Base-by-base conservation (phyloP, 2,113 vertebrate genomes). In the Amazona guildingii region DNA sequence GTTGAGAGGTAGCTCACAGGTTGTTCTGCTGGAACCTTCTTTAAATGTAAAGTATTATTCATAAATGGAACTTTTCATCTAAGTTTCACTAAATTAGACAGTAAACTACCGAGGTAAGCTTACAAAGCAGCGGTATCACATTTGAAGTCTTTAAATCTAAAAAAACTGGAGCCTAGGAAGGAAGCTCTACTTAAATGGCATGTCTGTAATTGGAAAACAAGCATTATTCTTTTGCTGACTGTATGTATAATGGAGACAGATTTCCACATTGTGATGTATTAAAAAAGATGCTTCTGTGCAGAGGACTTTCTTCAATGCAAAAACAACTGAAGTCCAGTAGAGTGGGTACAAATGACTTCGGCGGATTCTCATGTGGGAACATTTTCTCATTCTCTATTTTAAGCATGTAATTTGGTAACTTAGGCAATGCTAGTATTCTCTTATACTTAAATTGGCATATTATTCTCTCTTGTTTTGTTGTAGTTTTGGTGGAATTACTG, bases 11-110 rank as follows among this genome's bases (percentile, higher is more conserved):
- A 90, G 24, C 93, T 96, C 82, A 61, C 54, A 90, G 74, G 55
- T 87, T 96, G 49, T 86, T 88, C 90, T 80, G 35, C 73, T 96
- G 95, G 18, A 25, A 88, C 12, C 25, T 85, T 88, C 90, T 91
- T 93, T 86, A 97, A 87, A 90, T 61, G 27, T 81, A 62, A 81
- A 76, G 19, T 67, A 33, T 35, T 88, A 27, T 70, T 90, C 33
- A 76, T 62, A 88, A 87, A 81, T 79, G 5, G 62, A 94, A 39
- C 10, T 86, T 92, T 88, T 91, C 48, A 29, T 35, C 18, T 73
- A 51, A 59, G 14, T 62, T 93, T 86, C 88, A 62, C 35, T 96
- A 94, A 90, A 88, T 91, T 68, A 95, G 66, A 57, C 29, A 64
- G n/a, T 48, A 55, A 93, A 83, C 37, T 59, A 63, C 43, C 39